Percentiles rank a stretch among this genome's conserved stretches.
Conservation (phyloP, 1,140 invertebrate genomes). For the Andricus grossulariae region DNA sequence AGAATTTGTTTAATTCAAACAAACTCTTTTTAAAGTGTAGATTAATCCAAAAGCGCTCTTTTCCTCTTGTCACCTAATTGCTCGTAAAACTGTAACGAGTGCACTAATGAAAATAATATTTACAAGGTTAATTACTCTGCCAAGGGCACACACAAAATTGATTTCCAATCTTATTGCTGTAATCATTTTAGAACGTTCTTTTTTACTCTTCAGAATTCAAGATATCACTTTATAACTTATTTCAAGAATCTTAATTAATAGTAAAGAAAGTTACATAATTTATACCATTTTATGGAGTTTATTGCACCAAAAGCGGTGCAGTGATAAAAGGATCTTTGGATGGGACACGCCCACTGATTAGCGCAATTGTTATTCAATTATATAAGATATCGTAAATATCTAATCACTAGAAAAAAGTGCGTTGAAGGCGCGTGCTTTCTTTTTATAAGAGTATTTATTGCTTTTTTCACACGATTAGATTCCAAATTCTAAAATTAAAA, state of each 20-base stretch:
- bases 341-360: too few relatives aligned
- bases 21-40: too few relatives aligned
- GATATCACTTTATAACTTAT: too few relatives aligned
- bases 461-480: too few relatives aligned
- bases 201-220: too few relatives aligned
- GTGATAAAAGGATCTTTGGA: not conserved
- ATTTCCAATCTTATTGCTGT: not conserved
- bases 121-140: slow-evolving; percentile 1
- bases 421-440: too few relatives aligned
- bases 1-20: too few relatives aligned
- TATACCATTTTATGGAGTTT: slow-evolving; percentile 4
- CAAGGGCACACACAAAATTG: not conserved
- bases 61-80: slow-evolving; percentile 11
- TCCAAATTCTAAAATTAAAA: not conserved
- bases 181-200: not conserved
- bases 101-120: slow-evolving; percentile 16
- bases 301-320: not conserved
- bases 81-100: not conserved
- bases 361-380: too few relatives aligned
- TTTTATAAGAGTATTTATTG: too few relatives aligned
- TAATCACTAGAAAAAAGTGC: too few relatives aligned
- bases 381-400: too few relatives aligned
- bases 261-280: not conserved
- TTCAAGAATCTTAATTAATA: not conserved
- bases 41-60: too few relatives aligned